These are phyloP conservation scores for Lutraria rhynchaena DNA, from an alignment of 1,140 invertebrate genomes.

Conservation along the genomic window DNA sequence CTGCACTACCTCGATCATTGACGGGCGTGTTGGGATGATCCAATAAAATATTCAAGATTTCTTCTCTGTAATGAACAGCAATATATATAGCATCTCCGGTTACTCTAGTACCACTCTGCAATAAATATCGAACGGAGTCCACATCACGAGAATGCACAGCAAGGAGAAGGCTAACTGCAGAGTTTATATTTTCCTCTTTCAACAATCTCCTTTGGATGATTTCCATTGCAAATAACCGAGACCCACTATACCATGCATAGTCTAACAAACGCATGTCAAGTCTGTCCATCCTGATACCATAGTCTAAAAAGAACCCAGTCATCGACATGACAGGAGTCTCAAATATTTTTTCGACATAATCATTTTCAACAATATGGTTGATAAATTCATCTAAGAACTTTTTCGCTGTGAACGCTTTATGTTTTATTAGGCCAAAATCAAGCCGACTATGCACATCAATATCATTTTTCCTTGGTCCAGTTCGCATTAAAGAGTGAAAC, in stretches of 20 bases:
- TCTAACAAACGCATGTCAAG: slow-evolving; percentile 36
- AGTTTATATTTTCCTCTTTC: slow-evolving; percentile 3
- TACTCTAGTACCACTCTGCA: slow-evolving; percentile 9
- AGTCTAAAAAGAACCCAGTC: slow-evolving; percentile 38
- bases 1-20: background rate
- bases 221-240: slow-evolving; percentile 12
- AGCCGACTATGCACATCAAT: slow-evolving; percentile 1
- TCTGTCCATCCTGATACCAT: slow-evolving; percentile 24
- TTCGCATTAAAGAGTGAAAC: slow-evolving; percentile 1
- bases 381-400: slow-evolving; percentile 31
- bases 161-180: slow-evolving; percentile 6
- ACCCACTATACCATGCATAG: slow-evolving; percentile 27
- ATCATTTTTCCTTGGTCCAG: background rate
- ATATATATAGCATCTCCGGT: slow-evolving; percentile 42
- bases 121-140: slow-evolving; percentile 12
- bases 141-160: slow-evolving; percentile 30
- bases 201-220: background rate
- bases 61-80: slow-evolving; percentile 19
- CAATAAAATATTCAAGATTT: background rate
- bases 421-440: slow-evolving; percentile 48
- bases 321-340: slow-evolving; percentile 18
- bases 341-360: slow-evolving; percentile 5
- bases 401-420: slow-evolving; percentile 7
- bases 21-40: background rate
- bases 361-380: background rate